These are phyloP conservation scores for Campylomormyrus numenius DNA, from an alignment of 2,113 vertebrate species.

Conservation along the genomic window DNA sequence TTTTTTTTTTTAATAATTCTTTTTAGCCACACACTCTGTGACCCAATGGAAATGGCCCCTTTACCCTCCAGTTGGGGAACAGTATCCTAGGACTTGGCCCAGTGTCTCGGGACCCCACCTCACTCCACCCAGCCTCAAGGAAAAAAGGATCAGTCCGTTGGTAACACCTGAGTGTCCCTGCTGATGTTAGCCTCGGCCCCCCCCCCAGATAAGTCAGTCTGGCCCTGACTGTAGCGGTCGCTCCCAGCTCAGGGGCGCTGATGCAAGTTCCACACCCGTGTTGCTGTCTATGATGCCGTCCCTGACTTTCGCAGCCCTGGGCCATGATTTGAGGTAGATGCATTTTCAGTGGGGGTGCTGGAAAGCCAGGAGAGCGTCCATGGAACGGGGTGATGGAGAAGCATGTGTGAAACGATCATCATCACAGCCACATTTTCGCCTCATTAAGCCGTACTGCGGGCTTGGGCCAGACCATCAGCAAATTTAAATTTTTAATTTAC, in stretches of 20 bases:
- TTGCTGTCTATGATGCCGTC: neutral
- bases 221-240: neutral
- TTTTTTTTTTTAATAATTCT: no score
- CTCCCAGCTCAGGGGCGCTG: neutral
- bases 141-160: neutral
- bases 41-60: neutral
- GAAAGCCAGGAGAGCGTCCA: neutral
- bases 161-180: neutral
- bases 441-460: neutral
- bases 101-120: neutral
- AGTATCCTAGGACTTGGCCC: neutral
- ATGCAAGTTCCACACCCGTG: neutral
- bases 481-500: neutral
- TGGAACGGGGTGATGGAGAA: neutral
- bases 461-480: neutral
- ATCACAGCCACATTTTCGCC: neutral
- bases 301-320: neutral
- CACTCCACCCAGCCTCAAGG: neutral
- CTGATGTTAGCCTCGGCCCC: neutral
- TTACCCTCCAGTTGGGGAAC: neutral
- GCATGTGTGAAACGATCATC: neutral
- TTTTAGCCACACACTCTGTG: no score
- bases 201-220: neutral
- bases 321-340: neutral
- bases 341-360: neutral